These are phyloP conservation scores for Drosophila cracens DNA, from an alignment of 2,888 invertebrate genomes.

Conservation along the genomic window DNA sequence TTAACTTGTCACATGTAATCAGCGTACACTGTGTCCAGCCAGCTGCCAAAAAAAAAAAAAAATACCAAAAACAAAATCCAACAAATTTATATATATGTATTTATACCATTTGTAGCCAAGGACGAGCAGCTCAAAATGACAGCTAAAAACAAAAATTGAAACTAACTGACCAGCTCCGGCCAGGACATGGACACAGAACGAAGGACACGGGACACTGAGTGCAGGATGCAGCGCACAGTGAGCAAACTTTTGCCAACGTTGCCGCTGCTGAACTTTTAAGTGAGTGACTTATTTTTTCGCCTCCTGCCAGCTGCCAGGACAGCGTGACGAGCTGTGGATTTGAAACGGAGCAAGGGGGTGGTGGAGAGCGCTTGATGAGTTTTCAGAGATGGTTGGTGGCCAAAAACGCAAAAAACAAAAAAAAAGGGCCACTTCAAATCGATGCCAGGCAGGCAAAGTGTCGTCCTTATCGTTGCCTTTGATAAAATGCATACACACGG, in stretches of 20 bases:
- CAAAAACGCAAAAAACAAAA: constrained; percentile 6
- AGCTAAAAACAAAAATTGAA: constrained; percentile 74
- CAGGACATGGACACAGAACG: constrained; percentile 22
- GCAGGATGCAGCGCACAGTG: constrained; percentile 16
- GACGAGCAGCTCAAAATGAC: constrained; percentile 20
- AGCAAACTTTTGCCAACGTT: constrained; percentile 74
- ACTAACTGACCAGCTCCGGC: constrained; percentile 69
- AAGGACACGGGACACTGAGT: constrained; percentile 30
- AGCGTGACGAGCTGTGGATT: constrained; percentile 36
- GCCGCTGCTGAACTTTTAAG: constrained; percentile 75
- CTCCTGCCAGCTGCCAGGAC: constrained; percentile 41
- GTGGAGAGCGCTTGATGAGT: constrained; percentile 43
- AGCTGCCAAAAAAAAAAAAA: constrained; percentile 19
- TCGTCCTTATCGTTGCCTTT: constrained; percentile 66
- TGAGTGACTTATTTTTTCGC: constrained; percentile 78
- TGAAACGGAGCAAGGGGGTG: not conserved
- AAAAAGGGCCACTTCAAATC: constrained; percentile 52
- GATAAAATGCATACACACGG: constrained; percentile 66
- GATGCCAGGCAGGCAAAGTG: constrained; percentile 66
- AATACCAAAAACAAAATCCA: constrained; percentile 3
- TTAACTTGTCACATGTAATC: constrained; percentile 80
- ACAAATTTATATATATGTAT: constrained; percentile 2
- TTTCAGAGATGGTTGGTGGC: constrained; percentile 34
- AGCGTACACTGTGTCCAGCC: constrained; percentile 61
- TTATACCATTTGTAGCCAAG: not conserved